Conservation (phyloP, 2,888 invertebrate genomes). For the Quadroppia sp. region DNA sequence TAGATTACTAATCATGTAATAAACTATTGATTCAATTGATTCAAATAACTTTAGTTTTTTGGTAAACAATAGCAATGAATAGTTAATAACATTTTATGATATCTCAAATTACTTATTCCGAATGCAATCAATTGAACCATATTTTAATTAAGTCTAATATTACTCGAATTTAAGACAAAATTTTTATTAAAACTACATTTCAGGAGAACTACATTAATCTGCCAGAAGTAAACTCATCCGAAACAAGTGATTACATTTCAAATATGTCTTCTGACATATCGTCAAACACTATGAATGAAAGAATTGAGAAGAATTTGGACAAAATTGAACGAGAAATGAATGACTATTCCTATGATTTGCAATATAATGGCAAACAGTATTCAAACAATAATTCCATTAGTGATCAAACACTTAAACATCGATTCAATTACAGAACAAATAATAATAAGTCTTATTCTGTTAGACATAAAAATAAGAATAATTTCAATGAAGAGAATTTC, state of each 20-base stretch:
- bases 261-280: neutral
- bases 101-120: too few species aligned
- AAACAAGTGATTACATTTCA: neutral
- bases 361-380: neutral
- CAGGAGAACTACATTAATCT: neutral
- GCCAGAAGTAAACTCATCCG: neutral
- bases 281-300: neutral
- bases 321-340: neutral
- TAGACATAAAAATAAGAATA: neutral
- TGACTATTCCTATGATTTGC: neutral
- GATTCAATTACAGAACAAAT: neutral
- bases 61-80: too few species aligned
- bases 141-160: too few species aligned
- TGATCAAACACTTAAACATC: neutral
- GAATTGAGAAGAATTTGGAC: neutral
- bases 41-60: too few species aligned
- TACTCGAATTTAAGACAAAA: too few species aligned
- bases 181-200: neutral
- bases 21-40: too few species aligned
- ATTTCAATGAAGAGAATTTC: neutral
- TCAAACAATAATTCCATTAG: neutral
- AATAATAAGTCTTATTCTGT: neutral
- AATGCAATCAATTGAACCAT: too few species aligned
- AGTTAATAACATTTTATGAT: too few species aligned
- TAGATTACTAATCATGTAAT: too few species aligned